Percentiles rank a stretch among this genome's conserved stretches.
These are phyloP conservation scores for Lobophora halterata DNA, from an alignment of 2,888 invertebrate species.

Conservation along the genomic window DNA sequence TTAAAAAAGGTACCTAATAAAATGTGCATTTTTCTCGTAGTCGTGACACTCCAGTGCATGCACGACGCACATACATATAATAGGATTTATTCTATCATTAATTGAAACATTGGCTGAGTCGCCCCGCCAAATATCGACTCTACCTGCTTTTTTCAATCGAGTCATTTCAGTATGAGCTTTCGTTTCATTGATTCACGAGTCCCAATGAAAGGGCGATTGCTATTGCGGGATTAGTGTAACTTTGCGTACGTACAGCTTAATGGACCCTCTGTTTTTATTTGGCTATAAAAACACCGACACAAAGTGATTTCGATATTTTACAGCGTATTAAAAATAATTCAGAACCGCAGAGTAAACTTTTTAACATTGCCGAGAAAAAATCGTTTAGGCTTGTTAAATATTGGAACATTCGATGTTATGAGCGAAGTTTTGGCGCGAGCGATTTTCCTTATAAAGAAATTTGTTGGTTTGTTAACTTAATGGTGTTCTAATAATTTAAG, in stretches of 20 bases:
- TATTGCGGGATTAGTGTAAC: conserved; percentile 26
- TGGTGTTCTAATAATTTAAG: conserved; percentile 70
- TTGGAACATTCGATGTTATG: conserved; percentile 55
- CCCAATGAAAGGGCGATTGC: conserved; percentile 23
- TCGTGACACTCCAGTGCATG: conserved; percentile 9
- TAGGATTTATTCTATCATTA: conserved; percentile 48
- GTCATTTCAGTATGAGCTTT: conserved; percentile 41
- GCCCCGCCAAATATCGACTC: conserved; percentile 25
- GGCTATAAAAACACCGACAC: conserved; percentile 15
- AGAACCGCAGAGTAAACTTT: conserved; percentile 35
- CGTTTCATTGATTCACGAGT: conserved; percentile 34
- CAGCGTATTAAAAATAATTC: conserved; percentile 37
- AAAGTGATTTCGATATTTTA: conserved; percentile 32
- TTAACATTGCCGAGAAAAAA: conserved; percentile 37
- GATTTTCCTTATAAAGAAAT: conserved; percentile 62
- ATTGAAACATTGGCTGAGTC: conserved; percentile 38
- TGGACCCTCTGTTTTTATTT: conserved; percentile 19
- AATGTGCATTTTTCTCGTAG: conserved; percentile 8
- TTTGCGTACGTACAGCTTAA: conserved; percentile 17
- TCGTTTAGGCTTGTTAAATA: conserved; percentile 46
- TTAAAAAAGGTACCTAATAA: conserved; percentile 3
- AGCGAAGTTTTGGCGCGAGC: conserved; percentile 48
- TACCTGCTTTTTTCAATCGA: conserved; percentile 34
- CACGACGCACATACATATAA: conserved; percentile 35
- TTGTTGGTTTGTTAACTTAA: conserved; percentile 67